Evolutionary conservation across 1,140 invertebrate species (phyloP), one percentile per base, ranked within the genome.

Genomic region (Drosophila saltans): DNA sequence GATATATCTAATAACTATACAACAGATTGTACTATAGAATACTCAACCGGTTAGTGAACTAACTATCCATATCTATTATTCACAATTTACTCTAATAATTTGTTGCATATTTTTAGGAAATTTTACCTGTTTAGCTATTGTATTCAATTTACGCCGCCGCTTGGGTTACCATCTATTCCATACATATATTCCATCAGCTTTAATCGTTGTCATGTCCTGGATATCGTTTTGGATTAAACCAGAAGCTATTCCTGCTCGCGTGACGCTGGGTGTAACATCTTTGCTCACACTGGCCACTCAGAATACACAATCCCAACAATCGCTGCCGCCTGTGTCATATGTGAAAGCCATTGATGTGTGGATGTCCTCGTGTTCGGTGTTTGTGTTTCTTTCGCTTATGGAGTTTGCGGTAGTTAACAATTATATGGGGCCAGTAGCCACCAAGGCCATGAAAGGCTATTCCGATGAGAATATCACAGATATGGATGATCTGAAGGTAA

Each of bases 151-250:
- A 59, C 94, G 95, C 26, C 94, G 97, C 33, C 94, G 97, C n/a
- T 93, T 97, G 24, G 97, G 97, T 8, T 98, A 98, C 92, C 97
- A 98, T 92, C 93, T 98, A 16, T 97, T 98, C 83, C 97, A 98
- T 92, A 98, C 97, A 0, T 98, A 98, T 92, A 97, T 98, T 81
- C 97, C 97, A 2, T 97, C 97, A 10, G 96, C 96, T 1, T 93
- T 98, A 57, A 98, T 98, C 91, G 97, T 98, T 52, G 96, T 97
- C 69, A 98, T 97, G 97, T 97, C 96, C 9, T 97, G 97, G 97
- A 97, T 97, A 78, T 97, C 97, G 6, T 98, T 98, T 92, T 98
- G 97, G 97, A 98, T 98, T 72, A 97, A 97, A 92, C 97, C 97
- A 1, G 97, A 97, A 92, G 97, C 97, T 3, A 97, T 97, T 81